Conservation (phyloP, 2,113 vertebrate genomes). For the Rhinolophus ferrumequinum region DNA sequence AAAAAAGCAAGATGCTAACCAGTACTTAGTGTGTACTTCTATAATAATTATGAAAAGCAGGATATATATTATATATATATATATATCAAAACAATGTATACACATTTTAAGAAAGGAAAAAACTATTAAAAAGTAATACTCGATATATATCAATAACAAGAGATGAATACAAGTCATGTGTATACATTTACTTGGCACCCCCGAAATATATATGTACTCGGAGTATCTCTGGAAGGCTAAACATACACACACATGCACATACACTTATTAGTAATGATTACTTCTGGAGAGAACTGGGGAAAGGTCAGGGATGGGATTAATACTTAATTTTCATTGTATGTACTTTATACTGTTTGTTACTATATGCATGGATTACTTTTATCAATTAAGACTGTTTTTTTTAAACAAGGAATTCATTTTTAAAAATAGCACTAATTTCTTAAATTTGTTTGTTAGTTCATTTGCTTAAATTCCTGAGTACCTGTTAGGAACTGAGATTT, state of each 20-base stretch:
- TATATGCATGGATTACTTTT: neutral
- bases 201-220: neutral
- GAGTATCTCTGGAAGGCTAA: neutral
- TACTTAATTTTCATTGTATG: neutral
- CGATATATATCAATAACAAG: too few species aligned
- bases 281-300: neutral
- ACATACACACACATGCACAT: neutral
- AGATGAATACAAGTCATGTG: too few species aligned
- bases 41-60: neutral
- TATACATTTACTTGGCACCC: too few species aligned
- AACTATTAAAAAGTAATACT: too few species aligned
- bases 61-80: too few species aligned
- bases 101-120: too few species aligned
- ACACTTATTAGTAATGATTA: neutral
- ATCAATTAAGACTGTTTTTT: neutral
- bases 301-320: neutral
- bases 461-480: neutral
- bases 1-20: neutral
- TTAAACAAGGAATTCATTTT: neutral
- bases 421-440: neutral
- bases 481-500: neutral
- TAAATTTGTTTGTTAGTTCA: neutral
- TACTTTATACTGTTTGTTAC: neutral
- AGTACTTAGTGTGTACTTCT: neutral
- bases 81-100: too few species aligned